phyloP scores from a whole-genome alignment of 2,113 vertebrate genomes.

The Oceanites oceanicus region DNA sequence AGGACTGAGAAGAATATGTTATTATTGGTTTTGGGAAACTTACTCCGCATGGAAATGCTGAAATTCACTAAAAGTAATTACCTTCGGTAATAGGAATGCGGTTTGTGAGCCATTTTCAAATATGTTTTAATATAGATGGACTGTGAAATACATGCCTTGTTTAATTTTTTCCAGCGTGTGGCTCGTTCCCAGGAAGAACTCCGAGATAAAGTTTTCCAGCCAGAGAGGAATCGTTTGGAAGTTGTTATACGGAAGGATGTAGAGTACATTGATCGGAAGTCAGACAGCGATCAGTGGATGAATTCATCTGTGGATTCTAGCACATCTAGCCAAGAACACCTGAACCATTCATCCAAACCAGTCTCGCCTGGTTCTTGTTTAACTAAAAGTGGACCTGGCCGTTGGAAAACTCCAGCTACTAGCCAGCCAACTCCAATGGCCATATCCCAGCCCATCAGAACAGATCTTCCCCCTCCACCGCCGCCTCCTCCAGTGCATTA shows the following conservation, averaged over 20 bases:
- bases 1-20: neutral
- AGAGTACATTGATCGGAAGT: conserved; percentile 69
- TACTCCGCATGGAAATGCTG: neutral
- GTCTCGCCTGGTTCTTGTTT: conserved; percentile 81
- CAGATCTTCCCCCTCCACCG: conserved; percentile 90
- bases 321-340: conserved; percentile 93
- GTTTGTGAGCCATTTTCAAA: neutral
- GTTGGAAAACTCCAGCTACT: conserved; percentile 92
- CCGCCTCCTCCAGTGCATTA: conserved; percentile 87
- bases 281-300: conserved; percentile 84
- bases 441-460: conserved; percentile 79
- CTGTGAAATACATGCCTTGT: neutral
- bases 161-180: conserved; percentile 74
- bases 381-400: conserved; percentile 92
- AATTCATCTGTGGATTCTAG: conserved; percentile 91
- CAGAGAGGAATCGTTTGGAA: conserved; percentile 79
- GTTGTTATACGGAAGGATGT: conserved; percentile 79
- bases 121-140: neutral
- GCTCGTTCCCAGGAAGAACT: conserved; percentile 92
- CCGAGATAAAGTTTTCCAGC: conserved; percentile 71
- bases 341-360: conserved; percentile 86
- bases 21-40: neutral
- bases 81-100: neutral
- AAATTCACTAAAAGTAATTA: neutral
- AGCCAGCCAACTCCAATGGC: conserved; percentile 72